These are phyloP conservation scores for Idaea aversata DNA, from an alignment of 2,888 invertebrate genomes.

Conservation along the genomic window DNA sequence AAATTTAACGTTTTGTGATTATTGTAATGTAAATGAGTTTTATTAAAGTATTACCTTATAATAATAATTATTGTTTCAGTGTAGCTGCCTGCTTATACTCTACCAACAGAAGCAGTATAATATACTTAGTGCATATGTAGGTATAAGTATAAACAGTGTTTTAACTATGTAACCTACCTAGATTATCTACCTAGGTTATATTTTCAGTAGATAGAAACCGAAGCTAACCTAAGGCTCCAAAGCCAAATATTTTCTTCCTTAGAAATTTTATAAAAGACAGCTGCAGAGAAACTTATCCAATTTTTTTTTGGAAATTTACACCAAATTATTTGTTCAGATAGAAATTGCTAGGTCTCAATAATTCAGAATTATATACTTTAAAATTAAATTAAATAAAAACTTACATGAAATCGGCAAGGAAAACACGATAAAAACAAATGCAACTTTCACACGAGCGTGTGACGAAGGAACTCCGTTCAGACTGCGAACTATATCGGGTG, in stretches of 20 bases:
- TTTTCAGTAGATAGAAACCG: background rate
- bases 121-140: background rate
- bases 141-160: no score
- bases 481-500: constrained; percentile 42
- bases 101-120: background rate
- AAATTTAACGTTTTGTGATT: background rate
- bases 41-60: background rate
- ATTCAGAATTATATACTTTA: background rate
- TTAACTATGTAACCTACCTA: no score
- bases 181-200: no score
- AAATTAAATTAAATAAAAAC: background rate
- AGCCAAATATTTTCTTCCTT: background rate
- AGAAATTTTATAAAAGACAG: background rate
- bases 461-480: constrained; percentile 30
- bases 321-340: no score
- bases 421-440: constrained; percentile 30
- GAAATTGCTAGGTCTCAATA: no score
- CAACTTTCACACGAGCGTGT: constrained; percentile 42
- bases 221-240: background rate
- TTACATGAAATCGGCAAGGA: constrained; percentile 4
- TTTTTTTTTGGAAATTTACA: no score
- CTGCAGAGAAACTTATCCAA: no score
- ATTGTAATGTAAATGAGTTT: background rate
- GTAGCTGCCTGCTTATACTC: background rate
- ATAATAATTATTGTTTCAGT: background rate